phyloP scores from a whole-genome alignment of 2,888 invertebrate species.

The Drosophila longiperda region DNA sequence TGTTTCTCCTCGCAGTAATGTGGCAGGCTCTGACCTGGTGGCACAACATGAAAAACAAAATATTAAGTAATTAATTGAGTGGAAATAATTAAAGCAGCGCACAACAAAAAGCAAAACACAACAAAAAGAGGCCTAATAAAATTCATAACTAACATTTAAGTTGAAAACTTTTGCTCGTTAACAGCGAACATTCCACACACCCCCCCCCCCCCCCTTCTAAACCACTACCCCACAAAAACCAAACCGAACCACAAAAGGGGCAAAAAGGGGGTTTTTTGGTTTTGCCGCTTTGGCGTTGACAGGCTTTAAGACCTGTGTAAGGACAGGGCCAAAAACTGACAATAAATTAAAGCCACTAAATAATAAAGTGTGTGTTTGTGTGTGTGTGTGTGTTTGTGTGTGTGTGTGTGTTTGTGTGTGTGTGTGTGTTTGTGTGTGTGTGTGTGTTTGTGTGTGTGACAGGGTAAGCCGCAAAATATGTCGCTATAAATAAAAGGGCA shows the following conservation, averaged over 20 bases:
- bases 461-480: conserved; percentile 63
- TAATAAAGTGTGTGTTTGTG: conserved; percentile 60
- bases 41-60: conserved; percentile 57
- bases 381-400: not conserved
- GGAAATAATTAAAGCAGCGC: conserved; percentile 48
- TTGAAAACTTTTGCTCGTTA: conserved; percentile 77
- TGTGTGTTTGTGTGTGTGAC: not conserved
- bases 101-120: conserved; percentile 10
- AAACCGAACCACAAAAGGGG: conserved; percentile 30
- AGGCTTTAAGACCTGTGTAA: conserved; percentile 76
- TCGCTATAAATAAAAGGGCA: conserved; percentile 53
- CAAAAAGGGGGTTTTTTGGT: not conserved
- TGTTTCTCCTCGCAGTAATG: conserved; percentile 86
- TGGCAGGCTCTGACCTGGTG: conserved; percentile 74
- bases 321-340: conserved; percentile 68
- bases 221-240: conserved; percentile 4
- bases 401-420: not conserved
- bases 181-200: conserved; percentile 33
- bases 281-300: conserved; percentile 54
- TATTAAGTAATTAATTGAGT: conserved; percentile 71
- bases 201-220: not conserved
- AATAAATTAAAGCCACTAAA: conserved; percentile 78
- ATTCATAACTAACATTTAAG: conserved; percentile 81
- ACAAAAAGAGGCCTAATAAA: conserved; percentile 58
- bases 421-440: not conserved